These are phyloP conservation scores for Drosophila arawakana DNA, from an alignment of 1,140 invertebrate genomes.

Conservation along the genomic window DNA sequence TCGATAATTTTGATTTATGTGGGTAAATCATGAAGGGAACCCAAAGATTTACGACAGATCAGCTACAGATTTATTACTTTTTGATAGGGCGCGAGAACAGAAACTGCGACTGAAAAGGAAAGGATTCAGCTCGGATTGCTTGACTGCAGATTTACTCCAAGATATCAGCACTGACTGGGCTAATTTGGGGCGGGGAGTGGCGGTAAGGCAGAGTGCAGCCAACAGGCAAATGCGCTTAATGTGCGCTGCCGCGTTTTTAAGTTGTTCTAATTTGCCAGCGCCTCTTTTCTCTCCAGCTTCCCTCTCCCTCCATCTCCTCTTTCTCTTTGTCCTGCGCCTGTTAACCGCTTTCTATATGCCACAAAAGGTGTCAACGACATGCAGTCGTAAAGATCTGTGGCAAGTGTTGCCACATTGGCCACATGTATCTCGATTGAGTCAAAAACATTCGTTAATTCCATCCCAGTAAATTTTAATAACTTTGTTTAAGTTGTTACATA, in stretches of 20 bases:
- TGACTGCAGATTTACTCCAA: slow-evolving; percentile 2
- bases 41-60: slow-evolving; percentile 84
- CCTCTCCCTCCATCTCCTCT: slow-evolving; percentile 1
- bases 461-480: no score
- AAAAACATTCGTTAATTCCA: no score
- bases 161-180: slow-evolving; percentile 5
- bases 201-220: neutral
- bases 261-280: slow-evolving; percentile 76
- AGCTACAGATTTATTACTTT: slow-evolving; percentile 84
- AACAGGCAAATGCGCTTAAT: slow-evolving; percentile 57
- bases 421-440: no score
- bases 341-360: slow-evolving; percentile 12
- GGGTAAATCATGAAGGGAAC: slow-evolving; percentile 84
- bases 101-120: slow-evolving; percentile 44
- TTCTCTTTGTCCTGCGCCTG: neutral
- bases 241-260: slow-evolving; percentile 77
- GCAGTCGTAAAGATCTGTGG: neutral
- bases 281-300: neutral
- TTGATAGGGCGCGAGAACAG: slow-evolving; percentile 72
- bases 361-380: slow-evolving; percentile 61
- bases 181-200: neutral
- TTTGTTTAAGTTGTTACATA: no score
- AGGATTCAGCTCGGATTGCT: slow-evolving; percentile 9
- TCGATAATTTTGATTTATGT: slow-evolving; percentile 85
- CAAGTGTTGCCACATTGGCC: neutral